Base-by-base conservation (phyloP, 2,113 vertebrate species). In the Syngnathus typhle region DNA sequence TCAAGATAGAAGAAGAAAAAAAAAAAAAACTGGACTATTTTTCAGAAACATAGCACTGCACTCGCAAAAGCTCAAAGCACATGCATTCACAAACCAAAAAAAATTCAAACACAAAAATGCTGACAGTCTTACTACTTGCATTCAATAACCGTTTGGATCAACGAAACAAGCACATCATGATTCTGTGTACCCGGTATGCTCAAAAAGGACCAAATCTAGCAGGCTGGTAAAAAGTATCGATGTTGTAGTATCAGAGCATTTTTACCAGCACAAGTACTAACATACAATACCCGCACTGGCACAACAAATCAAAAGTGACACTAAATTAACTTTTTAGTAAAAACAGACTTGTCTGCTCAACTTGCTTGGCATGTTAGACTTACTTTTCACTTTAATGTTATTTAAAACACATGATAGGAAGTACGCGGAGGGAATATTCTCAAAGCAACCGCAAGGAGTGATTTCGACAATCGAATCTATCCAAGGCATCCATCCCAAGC, bases 381-480 rank as follows among this genome's bases (percentile, higher is more conserved):
- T 27, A 27, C 27, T 27, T 27, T 27, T 27, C 1, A 27, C 2
- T 23, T 37, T 8, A 36, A 59, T 59, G 23, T 16, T 18, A 32
- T 58, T 60, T 38, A 37, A 37, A 60, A 18, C 19, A 60, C 58
- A 39, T 60, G 15, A 39, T 41, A 38, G 37, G 38, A 9, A 39
- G 9, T 60, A 13, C 1, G 13, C 59, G 41, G 11, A 60, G 59
- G 6, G 59, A 60, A 23, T 60, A 4, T n/a, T 60, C 19, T 60
- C 59, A 41, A 60, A 60, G 59, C 38, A 6, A 41, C 37, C 41
- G 38, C 59, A n/a, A 60, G 59, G 59, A 60, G 37, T 41, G 38
- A 60, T 41, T 60, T 19, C 39, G 59, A 41, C 59, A 41, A 16
- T 60, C n/a, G 19, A 21, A 60, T 60, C 59, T 38, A 39, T 60